Conservation (phyloP, 2,797 vertebrate species). For the Galagoides demidoff region DNA sequence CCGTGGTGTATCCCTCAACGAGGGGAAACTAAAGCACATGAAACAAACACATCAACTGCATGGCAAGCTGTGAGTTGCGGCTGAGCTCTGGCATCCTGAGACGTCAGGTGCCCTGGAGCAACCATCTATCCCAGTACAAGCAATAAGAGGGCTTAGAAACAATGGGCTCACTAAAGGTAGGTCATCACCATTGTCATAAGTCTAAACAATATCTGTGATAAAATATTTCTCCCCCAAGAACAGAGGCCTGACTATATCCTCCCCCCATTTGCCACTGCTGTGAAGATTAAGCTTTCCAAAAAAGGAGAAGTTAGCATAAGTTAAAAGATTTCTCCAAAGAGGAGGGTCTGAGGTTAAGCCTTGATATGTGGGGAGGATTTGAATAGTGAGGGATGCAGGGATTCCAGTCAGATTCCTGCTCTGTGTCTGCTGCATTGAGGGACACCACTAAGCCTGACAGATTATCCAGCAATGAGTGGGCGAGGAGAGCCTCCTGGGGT, state of each 20-base stretch:
- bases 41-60: not conserved
- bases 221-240: not conserved
- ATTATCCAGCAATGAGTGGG: too few relatives aligned
- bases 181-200: not conserved
- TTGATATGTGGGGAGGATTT: not conserved
- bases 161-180: not conserved
- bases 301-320: not conserved
- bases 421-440: accelerated
- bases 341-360: not conserved
- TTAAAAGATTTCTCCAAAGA: not conserved
- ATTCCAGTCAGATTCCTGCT: not conserved
- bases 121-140: accelerated
- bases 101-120: accelerated
- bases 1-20: not conserved
- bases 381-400: not conserved
- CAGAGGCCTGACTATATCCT: not conserved
- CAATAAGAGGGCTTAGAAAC: not conserved
- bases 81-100: accelerated
- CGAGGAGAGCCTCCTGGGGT: not conserved
- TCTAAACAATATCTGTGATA: not conserved
- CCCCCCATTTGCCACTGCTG: not conserved
- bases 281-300: not conserved
- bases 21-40: not conserved
- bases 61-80: not conserved
- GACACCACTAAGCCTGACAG: not conserved